These are phyloP conservation scores for Cydia pomonella DNA, from an alignment of 1,140 invertebrate genomes.

Conservation along the genomic window DNA sequence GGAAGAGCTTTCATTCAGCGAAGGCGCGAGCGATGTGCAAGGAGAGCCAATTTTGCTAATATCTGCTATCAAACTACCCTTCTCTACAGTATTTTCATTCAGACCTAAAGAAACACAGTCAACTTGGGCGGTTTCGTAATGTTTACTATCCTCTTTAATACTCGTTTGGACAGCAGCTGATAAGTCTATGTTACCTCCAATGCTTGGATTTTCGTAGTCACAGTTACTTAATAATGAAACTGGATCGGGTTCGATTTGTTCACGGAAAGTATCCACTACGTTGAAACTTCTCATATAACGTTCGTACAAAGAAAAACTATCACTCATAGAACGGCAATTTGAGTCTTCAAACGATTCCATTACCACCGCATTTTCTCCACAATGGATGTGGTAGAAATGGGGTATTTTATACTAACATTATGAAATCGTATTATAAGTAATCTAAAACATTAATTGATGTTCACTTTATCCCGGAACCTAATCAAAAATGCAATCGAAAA, in stretches of 20 bases:
- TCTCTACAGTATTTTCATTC: constrained; percentile 50
- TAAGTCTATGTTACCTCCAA: constrained; percentile 66
- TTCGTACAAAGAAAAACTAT: constrained; percentile 73
- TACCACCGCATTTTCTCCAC: constrained; percentile 53
- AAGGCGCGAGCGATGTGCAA: constrained; percentile 49
- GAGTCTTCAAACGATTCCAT: constrained; percentile 75
- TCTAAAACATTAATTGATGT: not conserved
- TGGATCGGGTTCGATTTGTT: constrained; percentile 50
- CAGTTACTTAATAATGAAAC: constrained; percentile 45
- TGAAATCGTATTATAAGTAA: not conserved
- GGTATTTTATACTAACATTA: constrained; percentile 10
- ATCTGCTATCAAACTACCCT: constrained; percentile 51
- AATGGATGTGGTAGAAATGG: constrained; percentile 2
- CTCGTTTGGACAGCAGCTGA: constrained; percentile 53
- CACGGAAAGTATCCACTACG: constrained; percentile 58
- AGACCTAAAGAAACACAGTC: constrained; percentile 46
- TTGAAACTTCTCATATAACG: constrained; percentile 75
- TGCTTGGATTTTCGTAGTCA: constrained; percentile 58
- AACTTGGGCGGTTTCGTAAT: constrained; percentile 50
- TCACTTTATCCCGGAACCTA: not conserved
- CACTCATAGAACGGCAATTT: constrained; percentile 70
- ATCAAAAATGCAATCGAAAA: constrained; percentile 6
- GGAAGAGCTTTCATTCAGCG: constrained; percentile 57
- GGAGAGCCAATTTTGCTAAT: constrained; percentile 54
- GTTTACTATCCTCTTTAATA: constrained; percentile 49